A percentile compares a stretch with the other conserved stretches of the same genome.
phyloP scores from a whole-genome alignment of 2,113 vertebrate genomes.

The Bagarius yarrelli region DNA sequence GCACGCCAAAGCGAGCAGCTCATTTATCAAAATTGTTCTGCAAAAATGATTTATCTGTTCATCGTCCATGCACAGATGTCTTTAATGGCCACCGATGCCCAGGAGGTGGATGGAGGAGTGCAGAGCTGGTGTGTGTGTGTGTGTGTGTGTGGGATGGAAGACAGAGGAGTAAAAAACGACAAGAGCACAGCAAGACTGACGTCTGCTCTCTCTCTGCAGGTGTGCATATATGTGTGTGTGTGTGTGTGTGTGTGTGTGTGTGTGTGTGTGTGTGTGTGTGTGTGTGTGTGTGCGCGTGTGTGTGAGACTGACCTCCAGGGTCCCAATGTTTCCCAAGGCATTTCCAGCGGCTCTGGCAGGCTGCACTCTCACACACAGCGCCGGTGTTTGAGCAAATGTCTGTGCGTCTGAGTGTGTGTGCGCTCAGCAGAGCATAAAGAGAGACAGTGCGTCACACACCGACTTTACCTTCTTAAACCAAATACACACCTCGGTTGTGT shows the following conservation, averaged over 20 bases:
- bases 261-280: constrained; percentile 28
- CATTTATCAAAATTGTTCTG: constrained; percentile 71
- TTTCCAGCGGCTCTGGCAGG: constrained; percentile 50
- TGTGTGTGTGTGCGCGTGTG: constrained; percentile 8
- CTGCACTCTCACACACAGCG: constrained; percentile 39
- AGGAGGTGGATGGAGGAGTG: constrained; percentile 55
- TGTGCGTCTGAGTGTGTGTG: constrained; percentile 18
- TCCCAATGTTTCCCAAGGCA: constrained; percentile 55
- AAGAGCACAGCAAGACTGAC: constrained; percentile 21
- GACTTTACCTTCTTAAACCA: constrained; percentile 13
- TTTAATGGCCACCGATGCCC: constrained; percentile 59
- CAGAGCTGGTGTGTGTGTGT: constrained; percentile 32
- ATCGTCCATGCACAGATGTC: constrained; percentile 65
- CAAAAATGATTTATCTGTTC: constrained; percentile 72
- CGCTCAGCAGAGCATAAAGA: constrained; percentile 62
- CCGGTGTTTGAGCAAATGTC: constrained; percentile 26
- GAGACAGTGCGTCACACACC: constrained; percentile 41
- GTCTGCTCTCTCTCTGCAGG: neutral
- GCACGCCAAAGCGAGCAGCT: constrained; percentile 52
- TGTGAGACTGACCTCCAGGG: constrained; percentile 42
- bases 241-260: constrained; percentile 31
- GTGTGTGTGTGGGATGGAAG: neutral
- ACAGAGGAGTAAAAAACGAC: constrained; percentile 5
- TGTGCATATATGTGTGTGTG: too few species aligned
- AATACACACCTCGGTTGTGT: neutral